Evolutionary conservation across 2,888 invertebrate genomes (phyloP).

Genomic region (Schrankia costaestrigalis): DNA sequence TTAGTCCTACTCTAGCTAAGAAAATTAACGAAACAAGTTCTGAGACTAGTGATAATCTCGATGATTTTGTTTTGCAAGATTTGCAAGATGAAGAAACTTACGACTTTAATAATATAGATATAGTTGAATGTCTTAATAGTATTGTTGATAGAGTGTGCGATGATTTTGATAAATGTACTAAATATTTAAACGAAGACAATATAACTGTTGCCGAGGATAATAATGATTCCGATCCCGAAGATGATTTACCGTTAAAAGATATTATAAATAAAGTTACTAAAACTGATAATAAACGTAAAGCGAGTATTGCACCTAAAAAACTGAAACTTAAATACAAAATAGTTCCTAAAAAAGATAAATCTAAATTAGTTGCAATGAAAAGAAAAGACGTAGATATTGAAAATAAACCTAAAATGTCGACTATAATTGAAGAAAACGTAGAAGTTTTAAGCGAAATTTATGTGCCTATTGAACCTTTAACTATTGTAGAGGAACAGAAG

Average conservation of each 20-base stretch:
- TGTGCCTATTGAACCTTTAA: too few relatives aligned
- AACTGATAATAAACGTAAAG: constrained; percentile 5
- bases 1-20: constrained; percentile 55
- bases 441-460: too few relatives aligned
- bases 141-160: constrained; percentile 57
- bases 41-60: constrained; percentile 41
- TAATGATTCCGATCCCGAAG: constrained; percentile 10
- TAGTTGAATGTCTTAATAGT: constrained; percentile 53
- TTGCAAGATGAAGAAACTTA: constrained; percentile 22
- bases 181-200: constrained; percentile 33
- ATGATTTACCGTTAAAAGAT: constrained; percentile 18
- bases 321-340: constrained; percentile 38
- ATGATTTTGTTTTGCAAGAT: constrained; percentile 26
- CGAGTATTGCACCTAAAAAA: constrained; percentile 2
- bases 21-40: constrained; percentile 58
- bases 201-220: constrained; percentile 5
- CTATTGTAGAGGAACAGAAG: too few relatives aligned
- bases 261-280: constrained; percentile 15
- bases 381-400: constrained; percentile 25
- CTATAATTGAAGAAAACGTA: constrained; percentile 45
- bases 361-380: constrained; percentile 17
- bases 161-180: constrained; percentile 47
- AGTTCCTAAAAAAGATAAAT: constrained; percentile 22
- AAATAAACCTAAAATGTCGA: constrained; percentile 37
- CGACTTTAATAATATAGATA: constrained; percentile 39